Base-by-base conservation (phyloP, 1,140 invertebrate species). In the Leptinotarsa lineolata region DNA sequence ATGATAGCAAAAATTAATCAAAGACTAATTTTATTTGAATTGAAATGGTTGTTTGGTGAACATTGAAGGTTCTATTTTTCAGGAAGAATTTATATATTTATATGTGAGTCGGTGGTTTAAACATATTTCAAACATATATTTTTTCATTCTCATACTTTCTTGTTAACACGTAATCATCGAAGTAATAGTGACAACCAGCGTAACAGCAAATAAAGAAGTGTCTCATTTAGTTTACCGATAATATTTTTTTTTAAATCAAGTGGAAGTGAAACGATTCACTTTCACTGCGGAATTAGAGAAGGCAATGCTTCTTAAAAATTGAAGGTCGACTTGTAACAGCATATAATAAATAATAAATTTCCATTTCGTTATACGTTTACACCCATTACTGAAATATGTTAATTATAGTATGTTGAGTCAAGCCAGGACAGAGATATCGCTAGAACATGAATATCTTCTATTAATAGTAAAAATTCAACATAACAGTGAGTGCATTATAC, bases 251-350 rank as follows among this genome's bases (percentile, higher is more conserved):
- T 54, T 5, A n/a, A 54, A 54, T n/a, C n/a, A 54, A 54, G 48
- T 54, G 48, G 15, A 54, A 54, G 48, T 54, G 48, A 54, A 54
- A 54, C 48, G 48, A 54, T 54, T 54, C 48, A 54, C 48, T 54
- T 54, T 54, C 48, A 54, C 48, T 54, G n/a, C 48, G 48, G 48
- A 54, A 54, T 54, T 18, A 8, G 48, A n/a, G 48, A 15, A 54
- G 48, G 48, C 48, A 18, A 18, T 18, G 30, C 48, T 15, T 54
- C n/a, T n/a, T 54, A 54, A 54, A 54, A 54, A 54, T 54, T 54
- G 48, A 54, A 54, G 48, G 48, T 54, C 48, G 48, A 54, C 48
- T 54, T 15, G 16, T n/a, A n/a, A 3, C n/a, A 54, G 48, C 48
- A 54, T 54, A n/a, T 18, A 54, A 54, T 54, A 54, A 54, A 54